Percentiles rank a stretch among this genome's conserved stretches.
These are phyloP conservation scores for Oreochromis grahami DNA, from an alignment of 2,797 vertebrate genomes.

Conservation along the genomic window DNA sequence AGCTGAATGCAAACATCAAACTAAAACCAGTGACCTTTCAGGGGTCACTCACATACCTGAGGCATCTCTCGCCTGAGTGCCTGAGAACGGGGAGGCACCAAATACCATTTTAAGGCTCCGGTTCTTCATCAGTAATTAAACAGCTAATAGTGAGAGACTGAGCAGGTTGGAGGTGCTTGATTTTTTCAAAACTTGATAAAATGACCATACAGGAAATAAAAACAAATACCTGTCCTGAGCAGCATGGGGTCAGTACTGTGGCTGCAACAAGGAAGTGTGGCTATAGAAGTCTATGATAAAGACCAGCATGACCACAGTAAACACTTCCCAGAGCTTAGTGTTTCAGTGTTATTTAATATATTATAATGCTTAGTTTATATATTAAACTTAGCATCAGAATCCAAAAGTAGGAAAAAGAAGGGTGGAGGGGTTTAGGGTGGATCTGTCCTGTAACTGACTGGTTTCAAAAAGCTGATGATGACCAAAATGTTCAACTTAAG, in stretches of 20 bases:
- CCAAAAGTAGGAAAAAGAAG: background rate
- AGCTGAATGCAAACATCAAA: background rate
- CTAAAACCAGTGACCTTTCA: background rate
- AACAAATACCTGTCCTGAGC: fast-evolving
- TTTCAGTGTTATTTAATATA: background rate
- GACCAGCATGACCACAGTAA: fast-evolving
- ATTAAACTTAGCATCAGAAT: background rate
- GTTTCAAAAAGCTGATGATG: background rate
- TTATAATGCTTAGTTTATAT: fast-evolving
- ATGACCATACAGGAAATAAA: fast-evolving
- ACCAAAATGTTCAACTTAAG: too few relatives aligned
- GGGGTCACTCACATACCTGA: background rate
- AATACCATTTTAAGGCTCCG: background rate
- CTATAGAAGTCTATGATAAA: background rate
- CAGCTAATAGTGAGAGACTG: background rate
- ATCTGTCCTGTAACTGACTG: background rate
- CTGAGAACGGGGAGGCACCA: fast-evolving
- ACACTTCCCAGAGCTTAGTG: background rate
- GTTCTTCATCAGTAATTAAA: background rate
- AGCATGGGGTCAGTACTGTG: background rate
- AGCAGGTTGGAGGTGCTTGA: background rate
- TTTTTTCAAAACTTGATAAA: background rate
- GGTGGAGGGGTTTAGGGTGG: background rate
- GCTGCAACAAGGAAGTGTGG: background rate
- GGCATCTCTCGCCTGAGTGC: background rate